Conservation (phyloP, 1,140 invertebrate species). For the Drosophila funebris region DNA sequence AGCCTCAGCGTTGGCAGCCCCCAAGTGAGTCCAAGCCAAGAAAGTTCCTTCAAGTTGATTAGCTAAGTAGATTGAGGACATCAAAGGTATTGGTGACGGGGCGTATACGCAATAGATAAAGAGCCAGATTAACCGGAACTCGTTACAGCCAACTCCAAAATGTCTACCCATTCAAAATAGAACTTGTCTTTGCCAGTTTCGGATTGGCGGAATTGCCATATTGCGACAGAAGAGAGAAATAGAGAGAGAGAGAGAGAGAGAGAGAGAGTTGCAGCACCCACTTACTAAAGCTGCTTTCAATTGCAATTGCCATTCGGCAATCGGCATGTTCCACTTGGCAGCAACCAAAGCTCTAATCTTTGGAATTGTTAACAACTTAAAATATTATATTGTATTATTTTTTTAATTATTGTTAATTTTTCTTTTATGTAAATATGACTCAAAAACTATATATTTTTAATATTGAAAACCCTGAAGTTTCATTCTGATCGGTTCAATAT, state of each 20-base stretch:
- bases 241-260: too few species aligned
- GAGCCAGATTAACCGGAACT: not conserved
- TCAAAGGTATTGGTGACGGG: conserved; percentile 7
- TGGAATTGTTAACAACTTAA: too few species aligned
- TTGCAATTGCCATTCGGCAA: too few species aligned
- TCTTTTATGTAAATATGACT: too few species aligned
- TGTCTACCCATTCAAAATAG: conserved; percentile 28
- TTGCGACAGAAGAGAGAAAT: not conserved
- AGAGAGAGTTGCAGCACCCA: conserved; percentile 27
- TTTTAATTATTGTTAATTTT: too few species aligned
- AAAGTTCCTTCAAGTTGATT: conserved; percentile 4
- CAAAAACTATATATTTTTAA: too few species aligned
- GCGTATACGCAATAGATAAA: conserved; percentile 7
- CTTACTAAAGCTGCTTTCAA: conserved; percentile 1
- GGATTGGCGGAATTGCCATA: conserved; percentile 58
- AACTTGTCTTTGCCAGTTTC: conserved; percentile 39
- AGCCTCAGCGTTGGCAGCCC: too few species aligned
- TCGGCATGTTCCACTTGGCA: too few species aligned
- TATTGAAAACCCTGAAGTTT: too few species aligned
- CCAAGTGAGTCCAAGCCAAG: not conserved
- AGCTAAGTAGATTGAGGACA: conserved; percentile 7
- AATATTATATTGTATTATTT: too few species aligned
- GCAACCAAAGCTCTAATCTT: too few species aligned
- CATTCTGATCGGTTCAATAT: not conserved
- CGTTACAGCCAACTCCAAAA: conserved; percentile 35